These are phyloP conservation scores for Gymnosoma rotundatum DNA, from an alignment of 2,888 invertebrate genomes.

Conservation along the genomic window DNA sequence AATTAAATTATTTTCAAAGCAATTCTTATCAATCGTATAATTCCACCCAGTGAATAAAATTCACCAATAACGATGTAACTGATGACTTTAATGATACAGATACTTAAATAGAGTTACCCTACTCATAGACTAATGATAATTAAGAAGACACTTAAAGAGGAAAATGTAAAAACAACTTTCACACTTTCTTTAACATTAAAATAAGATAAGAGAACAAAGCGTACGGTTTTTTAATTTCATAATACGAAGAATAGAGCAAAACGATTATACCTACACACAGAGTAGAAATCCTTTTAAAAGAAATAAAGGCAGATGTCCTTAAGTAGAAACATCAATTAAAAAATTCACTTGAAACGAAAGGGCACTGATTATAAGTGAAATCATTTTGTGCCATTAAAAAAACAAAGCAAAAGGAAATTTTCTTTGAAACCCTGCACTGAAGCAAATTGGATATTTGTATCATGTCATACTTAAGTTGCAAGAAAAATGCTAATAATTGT, in stretches of 20 bases:
- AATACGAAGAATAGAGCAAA: background rate
- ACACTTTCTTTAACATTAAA: conserved; percentile 7
- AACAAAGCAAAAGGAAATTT: background rate
- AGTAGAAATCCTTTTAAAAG: conserved; percentile 7
- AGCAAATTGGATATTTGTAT: background rate
- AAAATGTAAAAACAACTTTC: conserved; percentile 21
- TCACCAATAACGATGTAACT: conserved; percentile 36
- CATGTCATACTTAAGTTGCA: background rate
- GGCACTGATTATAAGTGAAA: conserved; percentile 22
- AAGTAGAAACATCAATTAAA: conserved; percentile 15
- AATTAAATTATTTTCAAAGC: background rate
- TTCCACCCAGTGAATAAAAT: conserved; percentile 59
- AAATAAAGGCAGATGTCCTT: background rate
- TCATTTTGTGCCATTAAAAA: conserved; percentile 20
- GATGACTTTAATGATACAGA: conserved; percentile 34
- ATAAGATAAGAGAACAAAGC: conserved; percentile 40
- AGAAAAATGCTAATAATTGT: no score
- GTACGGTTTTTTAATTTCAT: background rate
- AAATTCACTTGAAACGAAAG: conserved; percentile 26
- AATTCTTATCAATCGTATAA: conserved; percentile 61
- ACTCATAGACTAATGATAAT: background rate
- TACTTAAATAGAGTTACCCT: background rate
- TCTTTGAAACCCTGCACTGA: background rate
- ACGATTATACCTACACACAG: background rate
- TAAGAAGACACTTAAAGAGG: conserved; percentile 4